Base-by-base conservation (phyloP, 2,888 invertebrate species). In the Lymantria monacha region DNA sequence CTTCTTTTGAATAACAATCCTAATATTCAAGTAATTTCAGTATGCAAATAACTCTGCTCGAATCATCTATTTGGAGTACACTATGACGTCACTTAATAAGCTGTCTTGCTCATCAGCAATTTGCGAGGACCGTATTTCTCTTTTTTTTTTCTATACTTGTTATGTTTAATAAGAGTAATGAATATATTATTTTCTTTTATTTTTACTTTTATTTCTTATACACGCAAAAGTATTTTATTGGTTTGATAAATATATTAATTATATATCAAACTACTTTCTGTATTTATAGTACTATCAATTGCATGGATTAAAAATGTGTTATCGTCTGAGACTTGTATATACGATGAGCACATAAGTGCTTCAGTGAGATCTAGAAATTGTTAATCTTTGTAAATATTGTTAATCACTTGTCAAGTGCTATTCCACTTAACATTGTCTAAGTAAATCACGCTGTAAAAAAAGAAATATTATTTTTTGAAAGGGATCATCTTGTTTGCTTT, bases 351-450 rank as follows among this genome's bases (percentile, higher is more conserved):
- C 55, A 46, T 42, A 47, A 51, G 54, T 66, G 74, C 70, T 72
- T 62, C 69, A 74, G 68, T 74, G 78, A 74, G 70, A 74, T 70
- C 62, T 79, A 79, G 65, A 69, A 76, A 71, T 81, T 85, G 82
- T 85, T 85, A 78, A 79, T 74, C 76, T 78, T 77, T 87, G 87
- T 88, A 88, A 85, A 87, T 88, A 88, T 85, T 83, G 84, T 86
- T 85, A 81, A 73, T 73, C 72, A 74, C 66, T 72, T 80, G 71
- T 81, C 74, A 82, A 83, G 80, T 81, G 81, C 78, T 85, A 80
- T 80, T 79, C 73, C 76, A 79, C 75, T 55, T 59, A n/a, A 70
- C 66, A 67, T 67, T 58, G 61, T 61, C 55, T 72, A 74, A 75
- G 70, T 74, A 68, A 78, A 78, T 56, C 70, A 77, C 72, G 71